A percentile compares a stretch with the other conserved stretches of the same genome.
These are phyloP conservation scores for Limnephilus rhombicus DNA, from an alignment of 2,888 invertebrate species.

Conservation along the genomic window DNA sequence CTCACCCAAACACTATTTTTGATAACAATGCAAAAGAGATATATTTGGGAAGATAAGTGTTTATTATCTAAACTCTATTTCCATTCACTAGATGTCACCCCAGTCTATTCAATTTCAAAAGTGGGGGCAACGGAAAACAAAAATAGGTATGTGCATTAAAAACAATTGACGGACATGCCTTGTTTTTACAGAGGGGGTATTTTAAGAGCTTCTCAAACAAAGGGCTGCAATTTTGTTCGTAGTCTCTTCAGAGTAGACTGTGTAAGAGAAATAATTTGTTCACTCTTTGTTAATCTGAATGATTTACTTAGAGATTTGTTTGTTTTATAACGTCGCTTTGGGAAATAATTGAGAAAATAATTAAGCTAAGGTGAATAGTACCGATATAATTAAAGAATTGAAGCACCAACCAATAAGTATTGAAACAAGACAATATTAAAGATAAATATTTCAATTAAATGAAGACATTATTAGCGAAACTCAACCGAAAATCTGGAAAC, in stretches of 20 bases:
- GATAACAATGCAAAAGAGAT: conserved; percentile 60
- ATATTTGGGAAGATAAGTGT: conserved; percentile 56
- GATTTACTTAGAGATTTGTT: conserved; percentile 25
- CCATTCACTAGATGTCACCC: conserved; percentile 55
- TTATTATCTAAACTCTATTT: conserved; percentile 38
- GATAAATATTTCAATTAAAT: too few species aligned
- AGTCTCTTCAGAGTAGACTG: conserved; percentile 47
- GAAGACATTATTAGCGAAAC: too few species aligned
- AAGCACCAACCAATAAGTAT: background rate
- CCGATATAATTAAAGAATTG: background rate
- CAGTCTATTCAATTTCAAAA: conserved; percentile 58
- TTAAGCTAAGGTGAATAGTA: background rate
- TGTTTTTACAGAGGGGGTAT: conserved; percentile 38
- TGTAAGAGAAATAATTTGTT: conserved; percentile 50
- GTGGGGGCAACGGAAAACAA: conserved; percentile 53
- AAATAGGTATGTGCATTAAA: conserved; percentile 57
- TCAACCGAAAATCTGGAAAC: too few species aligned
- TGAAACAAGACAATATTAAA: too few species aligned
- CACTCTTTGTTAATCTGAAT: conserved; percentile 46
- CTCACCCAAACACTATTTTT: conserved; percentile 13
- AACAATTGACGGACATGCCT: conserved; percentile 62
- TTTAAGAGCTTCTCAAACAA: conserved; percentile 42
- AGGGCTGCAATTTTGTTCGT: conserved; percentile 45
- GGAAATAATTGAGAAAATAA: background rate
- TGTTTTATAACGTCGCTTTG: background rate